phyloP scores from a whole-genome alignment of 1,140 invertebrate species.

The Monomorium pharaonis region DNA sequence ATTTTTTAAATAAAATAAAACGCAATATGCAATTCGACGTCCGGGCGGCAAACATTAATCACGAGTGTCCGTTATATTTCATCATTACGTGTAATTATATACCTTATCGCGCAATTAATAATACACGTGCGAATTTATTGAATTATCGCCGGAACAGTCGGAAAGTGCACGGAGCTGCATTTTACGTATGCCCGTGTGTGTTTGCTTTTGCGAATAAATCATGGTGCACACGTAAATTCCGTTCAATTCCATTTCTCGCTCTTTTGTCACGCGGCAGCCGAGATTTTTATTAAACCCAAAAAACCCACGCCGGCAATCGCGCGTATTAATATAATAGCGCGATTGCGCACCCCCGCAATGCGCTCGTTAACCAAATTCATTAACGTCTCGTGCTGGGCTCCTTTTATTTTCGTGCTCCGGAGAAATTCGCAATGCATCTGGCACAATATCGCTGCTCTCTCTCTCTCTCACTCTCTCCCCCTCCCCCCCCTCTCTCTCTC shows the following conservation, averaged over 20 bases:
- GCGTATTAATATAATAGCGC: constrained; percentile 13
- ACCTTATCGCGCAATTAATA: constrained; percentile 15
- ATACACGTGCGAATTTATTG: background rate
- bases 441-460: background rate
- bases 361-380: constrained; percentile 11
- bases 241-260: background rate
- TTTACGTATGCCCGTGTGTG: background rate
- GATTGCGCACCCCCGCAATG: background rate
- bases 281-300: background rate
- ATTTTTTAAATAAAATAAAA: constrained; percentile 3
- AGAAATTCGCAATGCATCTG: background rate
- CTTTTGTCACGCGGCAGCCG: background rate
- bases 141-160: background rate
- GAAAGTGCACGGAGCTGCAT: background rate
- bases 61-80: background rate
- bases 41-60: background rate
- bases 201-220: constrained; percentile 21
- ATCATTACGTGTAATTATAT: background rate
- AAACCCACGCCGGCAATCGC: background rate
- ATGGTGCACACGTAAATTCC: background rate
- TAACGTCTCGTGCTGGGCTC: background rate
- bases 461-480: too few species aligned
- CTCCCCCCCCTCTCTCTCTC: too few species aligned
- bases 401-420: background rate
- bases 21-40: background rate